phyloP scores from a whole-genome alignment of 2,888 invertebrate species.

The Drosophila acutilabella region DNA sequence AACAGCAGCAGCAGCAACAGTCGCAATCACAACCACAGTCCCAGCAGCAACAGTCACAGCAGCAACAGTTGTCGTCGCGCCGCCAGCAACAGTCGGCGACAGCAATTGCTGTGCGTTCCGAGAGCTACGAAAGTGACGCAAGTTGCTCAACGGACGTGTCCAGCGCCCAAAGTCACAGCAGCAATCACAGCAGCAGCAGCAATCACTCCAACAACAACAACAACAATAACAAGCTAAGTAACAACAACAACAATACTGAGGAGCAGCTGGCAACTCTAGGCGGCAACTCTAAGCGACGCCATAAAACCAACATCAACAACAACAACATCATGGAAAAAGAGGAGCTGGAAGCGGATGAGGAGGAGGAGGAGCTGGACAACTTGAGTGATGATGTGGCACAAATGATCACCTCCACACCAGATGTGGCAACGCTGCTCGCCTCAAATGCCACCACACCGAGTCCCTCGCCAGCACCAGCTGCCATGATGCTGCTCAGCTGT shows the following conservation, averaged over 20 bases:
- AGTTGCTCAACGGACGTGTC: constrained; percentile 86
- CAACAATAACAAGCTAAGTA: constrained; percentile 77
- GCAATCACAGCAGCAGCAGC: constrained; percentile 82
- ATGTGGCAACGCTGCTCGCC: constrained; percentile 69
- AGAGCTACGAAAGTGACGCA: constrained; percentile 87
- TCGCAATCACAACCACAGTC: constrained; percentile 12
- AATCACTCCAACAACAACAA: constrained; percentile 82
- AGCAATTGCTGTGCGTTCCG: constrained; percentile 56
- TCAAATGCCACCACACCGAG: constrained; percentile 13
- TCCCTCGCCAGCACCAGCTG: constrained; percentile 1
- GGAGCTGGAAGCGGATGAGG: constrained; percentile 8
- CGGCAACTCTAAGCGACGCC: constrained; percentile 72
- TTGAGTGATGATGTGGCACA: constrained; percentile 44
- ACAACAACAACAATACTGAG: constrained; percentile 67
- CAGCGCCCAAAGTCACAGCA: constrained; percentile 83
- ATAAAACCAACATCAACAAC: constrained; percentile 83
- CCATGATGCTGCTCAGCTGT: constrained; percentile 85
- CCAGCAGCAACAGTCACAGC: constrained; percentile 15
- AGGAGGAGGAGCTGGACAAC: constrained; percentile 19
- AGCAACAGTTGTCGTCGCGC: constrained; percentile 14
- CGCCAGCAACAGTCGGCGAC: constrained; percentile 29
- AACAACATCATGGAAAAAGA: constrained; percentile 63
- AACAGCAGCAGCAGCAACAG: constrained; percentile 20
- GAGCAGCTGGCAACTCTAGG: not conserved
- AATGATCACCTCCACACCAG: constrained; percentile 67